These are phyloP conservation scores for Harlomillsia oculata DNA, from an alignment of 1,140 invertebrate genomes.

Conservation along the genomic window DNA sequence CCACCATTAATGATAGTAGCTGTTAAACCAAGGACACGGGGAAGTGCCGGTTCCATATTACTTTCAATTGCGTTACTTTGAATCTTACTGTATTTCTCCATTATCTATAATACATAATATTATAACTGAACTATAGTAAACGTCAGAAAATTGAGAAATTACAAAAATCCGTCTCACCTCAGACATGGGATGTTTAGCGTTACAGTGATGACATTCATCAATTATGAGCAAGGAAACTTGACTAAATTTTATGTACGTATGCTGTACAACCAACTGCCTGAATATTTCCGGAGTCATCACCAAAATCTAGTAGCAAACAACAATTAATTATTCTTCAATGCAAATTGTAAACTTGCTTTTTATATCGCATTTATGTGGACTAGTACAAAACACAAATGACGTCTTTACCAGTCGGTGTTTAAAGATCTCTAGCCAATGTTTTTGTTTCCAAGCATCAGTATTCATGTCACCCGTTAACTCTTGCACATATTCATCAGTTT, in stretches of 20 bases:
- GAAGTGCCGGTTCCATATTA: not conserved
- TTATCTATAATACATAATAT: not conserved
- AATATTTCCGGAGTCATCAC: not conserved
- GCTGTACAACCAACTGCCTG: not conserved
- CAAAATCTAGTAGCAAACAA: not conserved
- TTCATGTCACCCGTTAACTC: not conserved
- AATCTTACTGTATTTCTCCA: not conserved
- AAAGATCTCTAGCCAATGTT: not conserved
- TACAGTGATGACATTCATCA: not conserved
- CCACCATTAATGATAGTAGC: not conserved
- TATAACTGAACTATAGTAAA: not conserved
- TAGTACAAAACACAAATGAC: too few species aligned
- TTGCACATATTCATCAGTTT: not conserved
- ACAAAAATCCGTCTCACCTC: not conserved
- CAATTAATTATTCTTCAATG: not conserved
- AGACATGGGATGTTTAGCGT: not conserved
- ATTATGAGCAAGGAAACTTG: not conserved
- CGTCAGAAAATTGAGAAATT: not conserved
- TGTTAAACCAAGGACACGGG: not conserved
- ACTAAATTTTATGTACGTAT: not conserved
- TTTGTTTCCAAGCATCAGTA: not conserved
- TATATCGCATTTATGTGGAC: not conserved
- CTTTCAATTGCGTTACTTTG: not conserved
- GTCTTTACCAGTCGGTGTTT: not conserved
- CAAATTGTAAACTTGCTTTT: not conserved